Evolutionary conservation across 1,140 invertebrate species (phyloP).

Genomic region (Sinonovacula constricta): DNA sequence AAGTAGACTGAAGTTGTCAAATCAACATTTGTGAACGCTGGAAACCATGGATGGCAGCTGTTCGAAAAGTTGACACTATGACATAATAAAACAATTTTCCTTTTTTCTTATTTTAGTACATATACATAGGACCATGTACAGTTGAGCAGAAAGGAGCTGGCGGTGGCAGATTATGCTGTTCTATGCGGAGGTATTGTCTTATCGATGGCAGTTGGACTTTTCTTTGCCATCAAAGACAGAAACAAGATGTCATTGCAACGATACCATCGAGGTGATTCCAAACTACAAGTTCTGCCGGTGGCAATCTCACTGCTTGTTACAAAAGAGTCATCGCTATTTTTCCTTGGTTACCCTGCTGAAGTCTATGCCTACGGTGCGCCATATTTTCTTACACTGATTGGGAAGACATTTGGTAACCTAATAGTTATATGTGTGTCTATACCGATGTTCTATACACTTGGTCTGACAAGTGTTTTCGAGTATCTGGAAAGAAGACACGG

Average conservation of each 20-base stretch:
- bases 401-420: constrained; percentile 3
- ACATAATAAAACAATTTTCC: too few relatives aligned
- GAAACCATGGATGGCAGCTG: too few relatives aligned
- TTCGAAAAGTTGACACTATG: too few relatives aligned
- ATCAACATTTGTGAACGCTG: too few relatives aligned
- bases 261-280: constrained; percentile 26
- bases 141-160: too few relatives aligned
- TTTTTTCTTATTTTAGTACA: too few relatives aligned
- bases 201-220: constrained; percentile 76
- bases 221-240: not conserved
- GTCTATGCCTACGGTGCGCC: constrained; percentile 8
- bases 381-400: constrained; percentile 14
- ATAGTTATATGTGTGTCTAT: constrained; percentile 14
- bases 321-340: constrained; percentile 35
- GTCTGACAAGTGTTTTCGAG: constrained; percentile 35
- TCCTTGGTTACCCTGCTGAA: constrained; percentile 24
- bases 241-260: constrained; percentile 76
- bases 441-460: constrained; percentile 25
- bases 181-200: constrained; percentile 37
- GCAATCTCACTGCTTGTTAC: constrained; percentile 31
- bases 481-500: constrained; percentile 24
- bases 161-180: too few relatives aligned
- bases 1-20: too few relatives aligned
- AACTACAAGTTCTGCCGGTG: constrained; percentile 19
- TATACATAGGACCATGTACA: too few relatives aligned